Evolutionary conservation across 2,113 vertebrate species (phyloP).

Genomic region (Microtus oregoni): DNA sequence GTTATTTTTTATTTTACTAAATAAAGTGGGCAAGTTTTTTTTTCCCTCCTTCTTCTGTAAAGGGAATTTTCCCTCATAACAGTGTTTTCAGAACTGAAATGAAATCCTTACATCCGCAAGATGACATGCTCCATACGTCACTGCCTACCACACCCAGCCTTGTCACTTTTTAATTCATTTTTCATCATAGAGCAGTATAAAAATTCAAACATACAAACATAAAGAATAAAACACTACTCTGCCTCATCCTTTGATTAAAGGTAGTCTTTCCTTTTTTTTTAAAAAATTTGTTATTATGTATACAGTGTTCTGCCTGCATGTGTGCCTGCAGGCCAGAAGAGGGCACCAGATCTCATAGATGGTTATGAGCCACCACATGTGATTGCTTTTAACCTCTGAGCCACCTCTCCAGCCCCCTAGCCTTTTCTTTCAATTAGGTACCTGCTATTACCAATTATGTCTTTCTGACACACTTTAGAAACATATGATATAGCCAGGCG

Average conservation of each 20-base stretch:
- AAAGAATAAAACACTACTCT: slow-evolving; percentile 24
- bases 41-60: background rate
- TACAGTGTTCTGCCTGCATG: too few species aligned
- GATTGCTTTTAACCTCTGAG: too few species aligned
- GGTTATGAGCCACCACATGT: too few species aligned
- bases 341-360: too few species aligned
- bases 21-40: slow-evolving; percentile 20
- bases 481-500: background rate
- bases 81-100: slow-evolving; percentile 17
- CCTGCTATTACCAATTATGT: background rate
- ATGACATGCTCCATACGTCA: background rate
- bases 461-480: background rate
- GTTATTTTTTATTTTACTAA: background rate
- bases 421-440: background rate
- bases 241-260: background rate
- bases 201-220: slow-evolving; percentile 23
- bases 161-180: background rate
- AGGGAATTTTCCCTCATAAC: slow-evolving; percentile 22
- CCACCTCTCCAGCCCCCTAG: background rate
- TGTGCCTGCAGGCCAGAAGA: too few species aligned
- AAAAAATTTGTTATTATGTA: too few species aligned
- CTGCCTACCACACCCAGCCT: background rate
- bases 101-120: slow-evolving; percentile 1
- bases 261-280: background rate
- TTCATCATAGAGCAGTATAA: slow-evolving; percentile 34